Conservation (phyloP, 2,113 vertebrate genomes). For the Sciurus niger region DNA sequence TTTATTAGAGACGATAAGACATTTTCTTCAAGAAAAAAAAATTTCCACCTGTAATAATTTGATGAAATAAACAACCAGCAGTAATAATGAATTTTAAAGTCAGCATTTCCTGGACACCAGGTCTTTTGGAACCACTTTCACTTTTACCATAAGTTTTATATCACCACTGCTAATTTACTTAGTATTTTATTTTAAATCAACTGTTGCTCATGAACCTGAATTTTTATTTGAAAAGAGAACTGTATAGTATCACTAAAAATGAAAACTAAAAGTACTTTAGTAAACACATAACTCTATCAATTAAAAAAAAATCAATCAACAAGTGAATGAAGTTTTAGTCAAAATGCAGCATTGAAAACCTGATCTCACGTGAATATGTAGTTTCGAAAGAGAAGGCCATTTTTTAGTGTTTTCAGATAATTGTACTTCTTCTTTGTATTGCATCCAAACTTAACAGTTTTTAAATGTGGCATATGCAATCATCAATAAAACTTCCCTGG, state of each 20-base stretch:
- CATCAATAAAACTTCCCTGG: background rate
- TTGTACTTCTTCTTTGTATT: background rate
- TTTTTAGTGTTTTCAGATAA: conserved; percentile 26
- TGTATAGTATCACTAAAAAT: conserved; percentile 18
- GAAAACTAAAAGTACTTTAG: conserved; percentile 29
- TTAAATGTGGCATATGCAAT: background rate
- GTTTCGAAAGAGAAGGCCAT: background rate
- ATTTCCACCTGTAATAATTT: conserved; percentile 20
- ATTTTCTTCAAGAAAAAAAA: conserved; percentile 15
- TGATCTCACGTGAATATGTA: background rate
- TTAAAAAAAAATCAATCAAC: background rate
- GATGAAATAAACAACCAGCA: no score
- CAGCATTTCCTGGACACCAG: background rate
- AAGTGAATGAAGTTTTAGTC: background rate
- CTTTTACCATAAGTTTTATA: background rate
- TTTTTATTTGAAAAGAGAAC: background rate
- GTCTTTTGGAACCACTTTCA: background rate
- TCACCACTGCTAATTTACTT: background rate
- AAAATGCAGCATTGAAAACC: background rate
- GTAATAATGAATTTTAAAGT: conserved; percentile 30
- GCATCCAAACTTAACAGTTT: background rate
- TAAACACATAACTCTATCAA: background rate
- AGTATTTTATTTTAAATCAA: background rate
- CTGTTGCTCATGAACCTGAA: background rate
- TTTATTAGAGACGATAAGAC: background rate